Percentiles rank a stretch among this genome's conserved stretches.
These are phyloP conservation scores for Microctonus hyperodae DNA, from an alignment of 2,888 invertebrate genomes.

Conservation along the genomic window DNA sequence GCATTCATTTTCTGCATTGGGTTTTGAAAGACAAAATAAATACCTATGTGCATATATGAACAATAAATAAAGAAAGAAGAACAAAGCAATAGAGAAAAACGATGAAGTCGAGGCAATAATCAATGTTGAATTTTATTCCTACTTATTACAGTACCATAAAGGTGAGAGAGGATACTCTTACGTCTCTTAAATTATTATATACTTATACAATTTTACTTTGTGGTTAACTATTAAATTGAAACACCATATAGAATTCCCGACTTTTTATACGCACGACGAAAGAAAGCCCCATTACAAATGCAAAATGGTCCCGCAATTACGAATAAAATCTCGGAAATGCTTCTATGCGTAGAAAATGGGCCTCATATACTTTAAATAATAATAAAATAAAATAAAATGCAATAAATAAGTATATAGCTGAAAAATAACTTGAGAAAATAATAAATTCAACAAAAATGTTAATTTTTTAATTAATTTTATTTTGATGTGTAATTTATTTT, in stretches of 20 bases:
- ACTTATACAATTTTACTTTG: slow-evolving; percentile 6
- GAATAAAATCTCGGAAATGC: slow-evolving; percentile 26
- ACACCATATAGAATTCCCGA: slow-evolving; percentile 1
- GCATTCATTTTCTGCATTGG: not conserved
- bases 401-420: not conserved
- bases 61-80: not conserved
- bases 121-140: slow-evolving; percentile 38
- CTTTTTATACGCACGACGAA: slow-evolving; percentile 22
- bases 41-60: not conserved
- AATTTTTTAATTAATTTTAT: not conserved
- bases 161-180: slow-evolving; percentile 13
- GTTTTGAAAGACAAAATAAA: not conserved
- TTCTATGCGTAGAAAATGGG: slow-evolving; percentile 26
- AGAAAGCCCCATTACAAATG: slow-evolving; percentile 31
- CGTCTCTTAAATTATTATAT: not conserved
- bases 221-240: slow-evolving; percentile 22
- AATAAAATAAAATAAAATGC: not conserved
- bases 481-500: not conserved
- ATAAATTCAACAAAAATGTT: not conserved
- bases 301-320: slow-evolving; percentile 27
- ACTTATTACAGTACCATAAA: slow-evolving; percentile 42
- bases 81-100: slow-evolving; percentile 14
- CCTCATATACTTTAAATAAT: slow-evolving; percentile 1
- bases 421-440: not conserved
- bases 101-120: slow-evolving; percentile 26